Percentiles rank a stretch among this genome's conserved stretches.
Conservation (phyloP, 1,140 invertebrate species). For the Harlomillsia oculata region DNA sequence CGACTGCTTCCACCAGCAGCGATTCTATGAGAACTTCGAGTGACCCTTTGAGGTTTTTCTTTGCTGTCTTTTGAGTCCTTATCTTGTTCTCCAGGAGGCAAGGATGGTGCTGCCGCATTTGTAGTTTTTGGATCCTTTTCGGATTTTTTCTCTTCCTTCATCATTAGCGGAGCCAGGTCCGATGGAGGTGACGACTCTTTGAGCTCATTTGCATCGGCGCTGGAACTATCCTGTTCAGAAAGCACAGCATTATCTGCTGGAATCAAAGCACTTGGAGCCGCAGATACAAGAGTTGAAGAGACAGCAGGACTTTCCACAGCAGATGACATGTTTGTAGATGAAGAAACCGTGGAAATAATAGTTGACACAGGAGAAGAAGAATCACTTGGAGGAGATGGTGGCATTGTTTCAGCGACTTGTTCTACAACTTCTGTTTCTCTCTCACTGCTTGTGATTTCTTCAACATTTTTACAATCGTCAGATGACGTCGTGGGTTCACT, state of each 20-base stretch:
- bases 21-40: conserved; percentile 40
- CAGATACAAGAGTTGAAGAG: neutral
- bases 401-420: neutral
- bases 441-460: neutral
- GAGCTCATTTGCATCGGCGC: too few relatives aligned
- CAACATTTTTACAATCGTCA: too few relatives aligned
- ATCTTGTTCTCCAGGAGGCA: neutral
- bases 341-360: neutral
- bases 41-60: conserved; percentile 37
- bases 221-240: too few relatives aligned
- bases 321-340: neutral
- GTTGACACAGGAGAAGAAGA: neutral
- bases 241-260: neutral
- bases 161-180: too few relatives aligned
- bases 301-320: neutral
- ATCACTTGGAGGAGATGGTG: neutral
- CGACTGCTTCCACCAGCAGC: conserved; percentile 5
- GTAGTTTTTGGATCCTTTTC: neutral
- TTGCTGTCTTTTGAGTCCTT: conserved; percentile 12
- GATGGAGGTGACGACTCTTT: too few relatives aligned
- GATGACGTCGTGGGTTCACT: too few relatives aligned
- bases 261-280: neutral
- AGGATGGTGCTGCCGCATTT: neutral
- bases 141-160: neutral
- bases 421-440: neutral